Base-by-base conservation (phyloP, 2,113 vertebrate genomes). In the Heteronetta atricapilla region DNA sequence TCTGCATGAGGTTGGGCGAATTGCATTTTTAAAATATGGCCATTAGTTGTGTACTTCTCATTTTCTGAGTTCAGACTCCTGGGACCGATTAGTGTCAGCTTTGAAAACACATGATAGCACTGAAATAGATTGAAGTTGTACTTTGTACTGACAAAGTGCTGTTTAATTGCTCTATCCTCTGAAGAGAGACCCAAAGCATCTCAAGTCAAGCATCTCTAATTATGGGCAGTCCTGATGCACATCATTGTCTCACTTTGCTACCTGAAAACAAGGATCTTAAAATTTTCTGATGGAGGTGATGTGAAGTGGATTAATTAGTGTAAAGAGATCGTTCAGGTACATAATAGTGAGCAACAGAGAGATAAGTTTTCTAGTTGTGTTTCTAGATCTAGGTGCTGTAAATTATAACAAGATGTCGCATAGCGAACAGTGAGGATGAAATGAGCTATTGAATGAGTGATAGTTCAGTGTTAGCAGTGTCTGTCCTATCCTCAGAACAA, bases 71-170 rank as follows among this genome's bases (percentile, higher is more conserved):
- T 97, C 77, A 89, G 77, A 29, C 96, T 85, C 89, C 52, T 76
- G 95, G 89, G 96, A 79, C 86, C 3, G 58, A 93, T 95, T 95
- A 93, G 76, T 58, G 93, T 94, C 94, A 91, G 89, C 89, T 97
- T 96, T 94, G 91, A 90, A 95, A 96, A 94, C 81, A 94, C 86
- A 86, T n/a, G 82, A 78, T 90, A 93, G 94, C 34, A 13, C 68
- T 94, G 93, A 93, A 94, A 94, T 80, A 94, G 94, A 92, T 94
- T 94, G 91, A 96, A 93, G 95, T 89, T 92, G 74, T 94, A 62
- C 93, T 96, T 96, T 89, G 94, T 95, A 82, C 93, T 96, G 93
- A 96, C 93, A 91, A 96, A 94, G 94, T 94, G 94, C 89, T 93
- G 83, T 89, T 94, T 95, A 95, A 93, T 95, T 95, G 95, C 92